Conservation (phyloP, 2,113 vertebrate genomes). For the Proteles cristata region DNA sequence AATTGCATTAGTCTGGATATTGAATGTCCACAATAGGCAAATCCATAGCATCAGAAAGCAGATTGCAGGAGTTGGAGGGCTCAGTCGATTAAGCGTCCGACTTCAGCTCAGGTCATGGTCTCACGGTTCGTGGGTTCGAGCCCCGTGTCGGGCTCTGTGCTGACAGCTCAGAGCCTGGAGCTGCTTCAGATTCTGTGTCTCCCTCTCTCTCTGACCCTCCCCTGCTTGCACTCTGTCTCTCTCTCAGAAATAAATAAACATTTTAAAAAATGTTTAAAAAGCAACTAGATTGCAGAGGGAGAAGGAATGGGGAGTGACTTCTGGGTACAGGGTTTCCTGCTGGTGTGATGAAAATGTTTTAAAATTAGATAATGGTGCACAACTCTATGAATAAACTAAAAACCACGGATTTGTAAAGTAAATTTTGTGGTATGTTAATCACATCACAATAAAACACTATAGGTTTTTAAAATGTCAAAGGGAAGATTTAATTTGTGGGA, state of each 20-base stretch:
- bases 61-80: neutral
- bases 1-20: neutral
- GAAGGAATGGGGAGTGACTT: neutral
- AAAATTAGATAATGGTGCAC: neutral
- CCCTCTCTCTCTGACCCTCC: no score
- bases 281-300: neutral
- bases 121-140: no score
- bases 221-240: no score
- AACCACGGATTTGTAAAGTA: neutral
- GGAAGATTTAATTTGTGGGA: slow-evolving; percentile 78
- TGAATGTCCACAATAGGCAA: neutral
- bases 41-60: neutral
- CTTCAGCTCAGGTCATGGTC: no score
- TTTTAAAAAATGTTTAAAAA: neutral
- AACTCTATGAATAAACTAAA: neutral
- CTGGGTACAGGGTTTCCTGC: neutral
- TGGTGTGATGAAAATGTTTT: neutral
- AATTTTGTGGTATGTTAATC: neutral
- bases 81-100: no score
- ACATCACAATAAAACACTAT: neutral
- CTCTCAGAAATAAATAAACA: no score
- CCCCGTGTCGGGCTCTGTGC: no score
- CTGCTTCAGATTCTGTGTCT: no score
- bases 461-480: slow-evolving; percentile 52
- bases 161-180: no score